Percentiles rank a stretch among this genome's conserved stretches.
Conservation (phyloP, 1,140 invertebrate species). For the Ostrea edulis region DNA sequence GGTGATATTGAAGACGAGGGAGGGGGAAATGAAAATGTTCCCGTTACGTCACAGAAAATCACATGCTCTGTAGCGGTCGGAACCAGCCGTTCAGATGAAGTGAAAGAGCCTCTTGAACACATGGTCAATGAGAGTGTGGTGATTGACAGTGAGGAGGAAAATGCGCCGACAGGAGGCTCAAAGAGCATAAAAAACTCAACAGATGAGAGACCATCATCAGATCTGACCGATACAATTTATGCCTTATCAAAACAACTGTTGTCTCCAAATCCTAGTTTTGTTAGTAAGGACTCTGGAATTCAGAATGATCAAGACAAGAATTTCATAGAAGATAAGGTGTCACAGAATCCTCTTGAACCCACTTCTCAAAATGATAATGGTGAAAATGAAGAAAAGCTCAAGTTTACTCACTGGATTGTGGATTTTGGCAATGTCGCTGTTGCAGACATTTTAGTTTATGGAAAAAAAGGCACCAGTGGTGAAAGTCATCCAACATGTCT, state of each 20-base stretch:
- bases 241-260: neutral
- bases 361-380: too few species aligned
- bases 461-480: neutral
- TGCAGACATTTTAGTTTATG: neutral
- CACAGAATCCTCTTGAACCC: neutral
- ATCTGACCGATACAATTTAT: neutral
- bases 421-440: conserved; percentile 19
- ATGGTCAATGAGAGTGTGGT: neutral
- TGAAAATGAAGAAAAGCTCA: neutral
- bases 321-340: neutral
- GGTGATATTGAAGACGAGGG: neutral
- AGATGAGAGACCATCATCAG: neutral
- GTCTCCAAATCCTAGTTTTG: neutral
- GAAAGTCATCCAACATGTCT: neutral
- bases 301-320: neutral
- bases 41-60: neutral
- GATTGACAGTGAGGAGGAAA: neutral
- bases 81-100: neutral
- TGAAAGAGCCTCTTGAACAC: neutral
- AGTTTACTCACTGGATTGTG: conserved; percentile 22
- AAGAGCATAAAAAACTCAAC: neutral
- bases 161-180: neutral
- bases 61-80: neutral
- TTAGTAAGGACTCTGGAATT: conserved; percentile 37
- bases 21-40: neutral